Base-by-base conservation (phyloP, 2,797 vertebrate species). In the Hylomyscus alleni region DNA sequence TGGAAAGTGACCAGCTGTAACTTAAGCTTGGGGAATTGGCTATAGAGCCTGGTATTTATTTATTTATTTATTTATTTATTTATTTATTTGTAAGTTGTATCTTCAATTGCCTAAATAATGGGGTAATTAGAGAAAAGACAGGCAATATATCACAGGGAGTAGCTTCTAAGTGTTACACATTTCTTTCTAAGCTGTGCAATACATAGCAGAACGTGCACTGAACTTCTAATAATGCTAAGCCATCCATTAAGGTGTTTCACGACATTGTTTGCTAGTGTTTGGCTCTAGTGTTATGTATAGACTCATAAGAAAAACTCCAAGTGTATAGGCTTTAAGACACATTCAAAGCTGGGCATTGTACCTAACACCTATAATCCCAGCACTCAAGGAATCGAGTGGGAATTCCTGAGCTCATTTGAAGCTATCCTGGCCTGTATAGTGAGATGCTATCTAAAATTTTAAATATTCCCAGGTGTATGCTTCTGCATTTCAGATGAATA, bases 11-110 rank as follows among this genome's bases (percentile, higher is more conserved):
- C 52, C 82, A 17, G 17, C 9, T 88, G 20, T 52, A 75, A 84
- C 90, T 94, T 84, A 17, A 75, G 20, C 50, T 90, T 73, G 80
- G 6, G 40, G 29, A 7, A 88, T 44, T 93, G 56, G 20, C 82
- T 5, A 78, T 0, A 56, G 31, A 72, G 73, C 50, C 20, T 37
- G 56, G 0, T 67, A 85, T 85, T 54, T 73, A 73, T 90, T 93
- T 89, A 92, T 76, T 84, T 94, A 86, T 91, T 62, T 65, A 84
- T 84, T 72, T 73, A 73, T 90, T 94, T 91, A 92, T 77, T 87
- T 58, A 60, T 77, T 90, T 94, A 83, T 92, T 72, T 47, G 47
- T 40, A 84, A 19, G 29, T 34, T 37, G 1, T 94, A 11, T 77
- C 34, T 54, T 62, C 37, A 90, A 20, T 52, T 75, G 67, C 14